Base-by-base conservation (phyloP, 2,888 invertebrate species). In the Hydrotaea cyrtoneurina region DNA sequence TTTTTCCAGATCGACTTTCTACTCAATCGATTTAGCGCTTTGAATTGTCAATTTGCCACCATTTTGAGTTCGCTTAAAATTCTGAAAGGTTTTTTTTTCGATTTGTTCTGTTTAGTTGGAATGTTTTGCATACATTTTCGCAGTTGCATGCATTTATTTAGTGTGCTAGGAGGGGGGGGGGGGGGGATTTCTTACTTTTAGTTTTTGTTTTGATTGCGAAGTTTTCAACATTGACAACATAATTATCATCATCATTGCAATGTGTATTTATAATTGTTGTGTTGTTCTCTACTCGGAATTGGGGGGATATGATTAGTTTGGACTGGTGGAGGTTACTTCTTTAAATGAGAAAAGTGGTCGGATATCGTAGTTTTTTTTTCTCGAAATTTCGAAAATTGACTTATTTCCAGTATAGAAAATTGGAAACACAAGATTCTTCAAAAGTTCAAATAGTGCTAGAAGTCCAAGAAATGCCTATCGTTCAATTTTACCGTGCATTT, bases 81-180 rank as follows among this genome's bases (percentile, higher is more conserved):
- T 31, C 31, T 31, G 7, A 55, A 55, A n/a, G 3, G 17, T 7
- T 19, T 57, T 21, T 55, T 19, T 5, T 57, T 57, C 21, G 21
- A 21, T 8, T 21, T 21, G 21, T 57, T 57, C 2, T 57, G 23
- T 21, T 57, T 21, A 57, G 11, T 57, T 21, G 17, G 21, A 57
- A 57, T 5, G 17, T 57, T 50, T 21, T 57, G 57, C 19, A 57
- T 57, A 21, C 21, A 57, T 57, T 21, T 57, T 1, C 57, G 8
- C 57, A n/a, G n/a, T n/a, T n/a, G n/a, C n/a, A n/a, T n/a, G 13
- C 4, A 55, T 55, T 55, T 55, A 55, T 55, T 55, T 55, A 19
- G 17, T 2, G 19, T 17, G 10, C n/a, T n/a, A n/a, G n/a, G n/a
- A n/a, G n/a, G n/a, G n/a, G n/a, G n/a, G n/a, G n/a, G n/a, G n/a